Evolutionary conservation across 2,888 invertebrate genomes (phyloP).

Genomic region (Priapulus caudatus): DNA sequence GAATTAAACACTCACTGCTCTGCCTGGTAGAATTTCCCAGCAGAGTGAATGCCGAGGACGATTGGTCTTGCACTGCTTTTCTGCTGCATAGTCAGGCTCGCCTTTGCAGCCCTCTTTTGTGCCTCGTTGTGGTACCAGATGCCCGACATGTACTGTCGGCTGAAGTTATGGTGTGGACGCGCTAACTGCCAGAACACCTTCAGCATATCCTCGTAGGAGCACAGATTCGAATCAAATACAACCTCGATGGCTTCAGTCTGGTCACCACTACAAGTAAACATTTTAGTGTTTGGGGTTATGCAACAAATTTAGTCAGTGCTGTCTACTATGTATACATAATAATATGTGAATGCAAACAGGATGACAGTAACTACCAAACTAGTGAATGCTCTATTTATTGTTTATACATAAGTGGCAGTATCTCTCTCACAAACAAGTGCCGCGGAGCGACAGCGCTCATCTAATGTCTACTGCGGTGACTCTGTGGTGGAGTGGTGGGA

Average conservation of each 20-base stretch:
- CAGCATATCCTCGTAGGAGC: conserved; percentile 61
- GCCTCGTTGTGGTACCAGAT: conserved; percentile 13
- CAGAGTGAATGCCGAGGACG: conserved; percentile 62
- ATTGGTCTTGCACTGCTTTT: conserved; percentile 54
- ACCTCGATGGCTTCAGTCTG: conserved; percentile 89
- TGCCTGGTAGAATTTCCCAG: conserved; percentile 75
- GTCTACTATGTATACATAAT: no score
- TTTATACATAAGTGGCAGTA: no score
- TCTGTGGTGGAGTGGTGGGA: no score
- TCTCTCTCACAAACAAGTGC: no score
- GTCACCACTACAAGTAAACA: conserved; percentile 72
- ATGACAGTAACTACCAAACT: no score
- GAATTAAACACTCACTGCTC: conserved; percentile 89
- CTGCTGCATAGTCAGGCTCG: no score
- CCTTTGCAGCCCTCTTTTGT: not conserved
- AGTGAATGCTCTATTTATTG: no score
- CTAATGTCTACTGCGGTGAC: no score
- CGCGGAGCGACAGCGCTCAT: no score
- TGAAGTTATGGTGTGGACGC: conserved; percentile 69
- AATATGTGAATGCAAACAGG: no score
- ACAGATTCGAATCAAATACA: conserved; percentile 68
- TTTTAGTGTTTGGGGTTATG: no score
- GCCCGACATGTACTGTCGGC: conserved; percentile 54
- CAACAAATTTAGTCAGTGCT: no score
- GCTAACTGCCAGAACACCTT: conserved; percentile 84